Evolutionary conservation across 30 jellyfish, hydroid and myxozoan species (phyloP), one percentile per base, ranked within the genome.

Genomic region (Catostylus mosaicus): DNA sequence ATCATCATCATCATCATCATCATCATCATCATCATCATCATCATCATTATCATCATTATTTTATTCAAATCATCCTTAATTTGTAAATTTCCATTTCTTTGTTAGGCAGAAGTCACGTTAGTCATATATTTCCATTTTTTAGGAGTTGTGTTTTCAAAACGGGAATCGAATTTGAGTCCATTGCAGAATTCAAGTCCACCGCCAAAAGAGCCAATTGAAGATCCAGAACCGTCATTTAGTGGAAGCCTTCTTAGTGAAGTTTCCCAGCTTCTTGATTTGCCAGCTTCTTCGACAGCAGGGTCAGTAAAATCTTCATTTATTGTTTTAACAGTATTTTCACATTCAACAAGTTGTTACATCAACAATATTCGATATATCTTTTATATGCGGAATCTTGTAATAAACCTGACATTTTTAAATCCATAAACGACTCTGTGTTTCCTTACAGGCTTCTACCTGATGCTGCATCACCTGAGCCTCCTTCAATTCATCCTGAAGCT

Each of bases 191-290:
- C 79, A 8, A 61, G 75, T 27, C 52, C 64, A 7, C 70, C 96
- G 3, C 19, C 78, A 6, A 27, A 29, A 19, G 73, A 56, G 22
- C 8, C 82, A 14, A 67, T 59, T 7, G 84, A 54, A 22, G 62
- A 45, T n/a, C 79, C 51, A 33, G 87, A 75, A 38, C 90, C 87
- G 16, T 67, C 89, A 52, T 46, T 81, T 38, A 36, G 86, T 37
- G 98, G 98, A 37, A 73, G 94, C 27, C 88, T 92, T n/a, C 70
- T 85, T 32, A 92, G 95, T 43, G 98, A 92, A 76, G 98, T 92
- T 1, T 85, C 96, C 2, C 83, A 77, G 69, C 61, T 83, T 61
- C 80, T 91, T 20, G 95, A 89, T 52, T 91, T 86, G 24, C 96
- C 96, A 19, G 56, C 82, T 0, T 31, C 83, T 27, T 29, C 86